Evolutionary conservation across 2,113 vertebrate species (phyloP), one percentile per base, ranked within the genome.

Genomic region (Xenopus borealis): DNA sequence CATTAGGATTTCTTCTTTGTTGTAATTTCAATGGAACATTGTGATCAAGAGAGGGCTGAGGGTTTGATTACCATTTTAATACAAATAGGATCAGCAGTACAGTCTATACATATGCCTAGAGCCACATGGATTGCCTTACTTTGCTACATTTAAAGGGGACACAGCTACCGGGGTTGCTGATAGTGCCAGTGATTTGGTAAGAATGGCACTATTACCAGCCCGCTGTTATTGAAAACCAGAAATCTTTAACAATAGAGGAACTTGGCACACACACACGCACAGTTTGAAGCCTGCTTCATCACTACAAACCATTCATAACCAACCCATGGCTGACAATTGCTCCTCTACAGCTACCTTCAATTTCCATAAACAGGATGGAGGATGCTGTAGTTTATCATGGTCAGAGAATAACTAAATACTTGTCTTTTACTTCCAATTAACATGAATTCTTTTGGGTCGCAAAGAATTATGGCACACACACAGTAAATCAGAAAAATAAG

Each of bases 381-480:
- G 14, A 55, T 17, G 16, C 17, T 16, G 17, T 55, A 55, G 17
- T 55, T 55, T 18, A 55, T 55, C 17, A 55, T 55, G 53, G 16
- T 17, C 17, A 7, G 14, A 55, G 14, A 55, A 17, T 5, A 55
- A 55, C 14, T n/a, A n/a, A 9, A 17, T n/a, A 13, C 17, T 1
- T 4, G 53, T 55, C 23, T 16, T n/a, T 9, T 55, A 17, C 53
- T 55, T 55, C 18, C 3, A 55, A 18, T n/a, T n/a, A 55, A 55
- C 8, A 86, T 87, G 88, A 87, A 88, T 80, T 70, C 80, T 78
- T 81, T 82, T 81, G 83, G 79, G 73, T 85, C 84, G 80, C 86
- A 84, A 89, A 83, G 80, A 80, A 87, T 87, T 86, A 89, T 92
- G 87, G 87, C 86, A 89, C 85, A 59, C 85, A 27, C 3, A 91